These are phyloP conservation scores for Drosophila robusta DNA, from an alignment of 2,888 invertebrate species.

Conservation along the genomic window DNA sequence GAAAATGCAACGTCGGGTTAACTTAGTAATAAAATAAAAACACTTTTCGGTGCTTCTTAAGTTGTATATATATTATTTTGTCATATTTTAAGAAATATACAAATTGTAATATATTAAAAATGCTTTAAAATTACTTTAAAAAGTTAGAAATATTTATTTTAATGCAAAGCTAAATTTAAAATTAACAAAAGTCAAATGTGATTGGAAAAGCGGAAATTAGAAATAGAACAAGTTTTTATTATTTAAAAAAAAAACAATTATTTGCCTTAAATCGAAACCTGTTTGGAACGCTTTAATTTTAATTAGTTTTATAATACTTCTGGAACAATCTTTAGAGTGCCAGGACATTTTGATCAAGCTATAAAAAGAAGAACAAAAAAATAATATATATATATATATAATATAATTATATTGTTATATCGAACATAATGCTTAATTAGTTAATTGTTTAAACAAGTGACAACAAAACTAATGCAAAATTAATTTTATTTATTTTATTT, in stretches of 20 bases:
- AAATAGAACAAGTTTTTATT: constrained; percentile 7
- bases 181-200: too few relatives aligned
- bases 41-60: background rate
- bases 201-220: background rate
- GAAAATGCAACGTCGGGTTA: too few relatives aligned
- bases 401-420: constrained; percentile 31
- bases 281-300: constrained; percentile 45
- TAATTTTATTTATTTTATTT: constrained; percentile 70
- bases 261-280: constrained; percentile 23
- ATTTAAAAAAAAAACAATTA: constrained; percentile 9
- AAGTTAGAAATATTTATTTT: too few relatives aligned
- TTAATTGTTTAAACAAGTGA: constrained; percentile 41
- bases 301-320: constrained; percentile 65
- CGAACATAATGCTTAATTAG: constrained; percentile 54
- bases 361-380: constrained; percentile 16
- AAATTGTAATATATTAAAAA: background rate
- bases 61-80: background rate
- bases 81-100: too few relatives aligned
- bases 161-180: too few relatives aligned
- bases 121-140: too few relatives aligned
- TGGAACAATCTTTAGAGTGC: constrained; percentile 81
- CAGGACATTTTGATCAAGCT: constrained; percentile 82
- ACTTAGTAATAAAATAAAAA: too few relatives aligned
- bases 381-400: constrained; percentile 15
- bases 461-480: constrained; percentile 58